phyloP scores from a whole-genome alignment of 1,140 invertebrate genomes.

The Cherax destructor region DNA sequence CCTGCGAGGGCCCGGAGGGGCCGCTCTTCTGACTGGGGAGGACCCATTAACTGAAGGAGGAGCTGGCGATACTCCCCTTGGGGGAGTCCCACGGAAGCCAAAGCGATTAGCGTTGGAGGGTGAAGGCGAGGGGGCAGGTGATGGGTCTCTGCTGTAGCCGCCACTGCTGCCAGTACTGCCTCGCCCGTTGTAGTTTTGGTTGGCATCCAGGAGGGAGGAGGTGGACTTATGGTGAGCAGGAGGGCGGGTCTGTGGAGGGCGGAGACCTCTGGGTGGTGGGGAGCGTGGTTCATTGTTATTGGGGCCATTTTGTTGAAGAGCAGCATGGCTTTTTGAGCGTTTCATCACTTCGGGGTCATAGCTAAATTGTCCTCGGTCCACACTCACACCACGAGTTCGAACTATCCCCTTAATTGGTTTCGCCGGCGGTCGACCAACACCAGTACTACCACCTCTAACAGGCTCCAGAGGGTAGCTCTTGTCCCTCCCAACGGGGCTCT shows the following conservation, averaged over 20 bases:
- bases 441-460: conserved; percentile 65
- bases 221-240: conserved; percentile 58
- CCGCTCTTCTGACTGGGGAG: conserved; percentile 32
- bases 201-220: conserved; percentile 64
- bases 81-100: conserved; percentile 29
- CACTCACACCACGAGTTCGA: conserved; percentile 35
- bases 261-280: conserved; percentile 19
- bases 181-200: conserved; percentile 57
- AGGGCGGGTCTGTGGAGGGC: conserved; percentile 23
- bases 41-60: conserved; percentile 33
- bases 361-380: conserved; percentile 42
- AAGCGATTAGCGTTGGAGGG: conserved; percentile 28
- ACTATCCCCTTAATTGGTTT: conserved; percentile 34
- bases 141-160: conserved; percentile 72
- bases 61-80: conserved; percentile 18
- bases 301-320: conserved; percentile 35
- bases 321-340: conserved; percentile 58
- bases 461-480: conserved; percentile 73
- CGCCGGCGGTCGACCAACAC: conserved; percentile 28
- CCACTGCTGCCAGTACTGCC: conserved; percentile 57
- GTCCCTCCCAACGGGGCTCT: conserved; percentile 73
- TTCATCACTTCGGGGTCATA: conserved; percentile 43
- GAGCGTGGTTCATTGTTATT: conserved; percentile 32
- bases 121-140: conserved; percentile 62
- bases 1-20: not conserved